A percentile compares a stretch with the other conserved stretches of the same genome.
phyloP scores from a whole-genome alignment of 2,888 invertebrate genomes.

The Polymixis lichenea region DNA sequence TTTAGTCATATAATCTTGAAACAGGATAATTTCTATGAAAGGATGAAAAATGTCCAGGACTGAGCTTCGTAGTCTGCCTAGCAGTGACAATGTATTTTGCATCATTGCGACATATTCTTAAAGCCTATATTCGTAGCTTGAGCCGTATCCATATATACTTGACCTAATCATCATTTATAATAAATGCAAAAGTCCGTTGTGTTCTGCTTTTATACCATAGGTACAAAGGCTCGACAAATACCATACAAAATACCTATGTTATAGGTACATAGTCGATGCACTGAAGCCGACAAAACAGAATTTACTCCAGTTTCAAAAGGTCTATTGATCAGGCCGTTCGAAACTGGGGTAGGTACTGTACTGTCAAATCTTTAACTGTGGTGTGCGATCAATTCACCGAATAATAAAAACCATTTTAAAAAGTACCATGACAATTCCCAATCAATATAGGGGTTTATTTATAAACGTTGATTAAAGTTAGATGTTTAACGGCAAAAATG shows the following conservation, averaged over 20 bases:
- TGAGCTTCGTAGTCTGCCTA: not conserved
- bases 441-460: too few species aligned
- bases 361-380: not conserved
- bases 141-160: not conserved
- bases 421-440: not conserved
- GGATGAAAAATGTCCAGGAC: not conserved
- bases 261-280: not conserved
- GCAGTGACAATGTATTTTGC: not conserved
- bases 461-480: too few species aligned
- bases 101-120: not conserved
- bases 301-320: not conserved
- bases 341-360: not conserved
- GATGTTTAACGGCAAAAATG: too few species aligned
- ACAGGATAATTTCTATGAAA: not conserved
- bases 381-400: not conserved
- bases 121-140: not conserved
- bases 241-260: not conserved
- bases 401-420: not conserved
- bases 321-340: too few species aligned
- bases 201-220: conserved; percentile 35
- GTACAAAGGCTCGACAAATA: conserved; percentile 22
- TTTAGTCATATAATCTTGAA: not conserved
- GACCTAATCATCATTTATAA: not conserved
- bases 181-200: not conserved
- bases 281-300: not conserved